These are phyloP conservation scores for Dicaeum eximium DNA, from an alignment of 2,113 vertebrate genomes.

Conservation along the genomic window DNA sequence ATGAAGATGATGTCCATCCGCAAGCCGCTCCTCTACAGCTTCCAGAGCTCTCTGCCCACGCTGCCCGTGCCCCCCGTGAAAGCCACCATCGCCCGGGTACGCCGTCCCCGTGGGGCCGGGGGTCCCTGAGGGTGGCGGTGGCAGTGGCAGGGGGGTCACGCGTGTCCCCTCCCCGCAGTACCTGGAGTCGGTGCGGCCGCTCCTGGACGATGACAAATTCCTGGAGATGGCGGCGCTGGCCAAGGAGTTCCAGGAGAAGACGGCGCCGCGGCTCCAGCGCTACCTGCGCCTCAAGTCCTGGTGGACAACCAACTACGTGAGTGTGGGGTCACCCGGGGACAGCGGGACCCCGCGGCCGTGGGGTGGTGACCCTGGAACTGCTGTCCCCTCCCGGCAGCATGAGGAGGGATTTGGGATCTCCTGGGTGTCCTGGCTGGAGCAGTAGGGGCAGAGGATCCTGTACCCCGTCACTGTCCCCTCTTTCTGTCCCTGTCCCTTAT, in stretches of 20 bases:
- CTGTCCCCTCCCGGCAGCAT: neutral
- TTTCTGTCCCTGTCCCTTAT: neutral
- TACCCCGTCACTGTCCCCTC: too few relatives aligned
- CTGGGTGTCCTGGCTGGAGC: neutral
- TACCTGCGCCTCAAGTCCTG: constrained; percentile 90
- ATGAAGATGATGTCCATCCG: constrained; percentile 83
- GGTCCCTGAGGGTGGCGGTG: fast-evolving
- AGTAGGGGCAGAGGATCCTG: neutral
- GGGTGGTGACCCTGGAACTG: neutral
- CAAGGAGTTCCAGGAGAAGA: constrained; percentile 82
- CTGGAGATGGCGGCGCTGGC: constrained; percentile 80
- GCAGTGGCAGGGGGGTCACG: neutral
- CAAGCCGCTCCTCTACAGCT: constrained; percentile 91
- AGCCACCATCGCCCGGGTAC: constrained; percentile 84
- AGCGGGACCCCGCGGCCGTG: neutral
- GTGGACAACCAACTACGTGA: constrained; percentile 93
- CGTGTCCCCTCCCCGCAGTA: constrained; percentile 73
- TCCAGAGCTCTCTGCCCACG: constrained; percentile 88
- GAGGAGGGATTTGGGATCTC: neutral
- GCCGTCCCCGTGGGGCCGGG: fast-evolving
- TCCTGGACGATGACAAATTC: constrained; percentile 80
- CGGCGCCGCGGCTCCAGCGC: constrained; percentile 83
- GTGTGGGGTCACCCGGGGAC: neutral
- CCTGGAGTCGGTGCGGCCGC: constrained; percentile 86
- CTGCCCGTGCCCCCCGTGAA: constrained; percentile 86